phyloP scores from a whole-genome alignment of 2,888 invertebrate species.

The Sminthurinus aureus region DNA sequence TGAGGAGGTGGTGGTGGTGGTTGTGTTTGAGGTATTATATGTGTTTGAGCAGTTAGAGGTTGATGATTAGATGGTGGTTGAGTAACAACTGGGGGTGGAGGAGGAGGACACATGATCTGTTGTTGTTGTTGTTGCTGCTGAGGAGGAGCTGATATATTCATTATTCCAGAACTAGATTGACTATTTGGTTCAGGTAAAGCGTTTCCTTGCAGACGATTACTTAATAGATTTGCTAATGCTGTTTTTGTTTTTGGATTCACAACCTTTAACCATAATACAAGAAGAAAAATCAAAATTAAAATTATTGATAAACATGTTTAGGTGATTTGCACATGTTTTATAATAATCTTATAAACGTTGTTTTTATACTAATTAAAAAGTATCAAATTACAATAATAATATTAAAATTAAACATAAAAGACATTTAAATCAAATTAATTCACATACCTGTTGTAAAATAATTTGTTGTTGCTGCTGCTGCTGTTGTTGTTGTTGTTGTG shows the following conservation, averaged over 20 bases:
- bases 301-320: not conserved
- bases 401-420: too few relatives aligned
- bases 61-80: slow-evolving; percentile 27
- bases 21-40: not conserved
- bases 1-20: not conserved
- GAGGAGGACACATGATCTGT: slow-evolving; percentile 63
- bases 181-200: slow-evolving; percentile 52
- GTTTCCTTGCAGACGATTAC: slow-evolving; percentile 73
- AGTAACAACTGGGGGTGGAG: slow-evolving; percentile 42
- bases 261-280: slow-evolving; percentile 61
- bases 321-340: too few relatives aligned
- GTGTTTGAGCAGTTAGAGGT: slow-evolving; percentile 48
- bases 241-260: slow-evolving; percentile 93
- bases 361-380: too few relatives aligned
- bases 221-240: slow-evolving; percentile 92
- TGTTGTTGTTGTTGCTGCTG: slow-evolving; percentile 68
- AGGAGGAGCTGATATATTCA: slow-evolving; percentile 34
- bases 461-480: slow-evolving; percentile 21
- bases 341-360: too few relatives aligned
- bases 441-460: slow-evolving; percentile 14
- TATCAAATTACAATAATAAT: too few relatives aligned
- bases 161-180: slow-evolving; percentile 37
- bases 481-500: not conserved
- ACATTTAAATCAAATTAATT: too few relatives aligned
- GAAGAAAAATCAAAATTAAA: not conserved